Conservation (phyloP, 2,113 vertebrate species). For the Pterocles burchelli region DNA sequence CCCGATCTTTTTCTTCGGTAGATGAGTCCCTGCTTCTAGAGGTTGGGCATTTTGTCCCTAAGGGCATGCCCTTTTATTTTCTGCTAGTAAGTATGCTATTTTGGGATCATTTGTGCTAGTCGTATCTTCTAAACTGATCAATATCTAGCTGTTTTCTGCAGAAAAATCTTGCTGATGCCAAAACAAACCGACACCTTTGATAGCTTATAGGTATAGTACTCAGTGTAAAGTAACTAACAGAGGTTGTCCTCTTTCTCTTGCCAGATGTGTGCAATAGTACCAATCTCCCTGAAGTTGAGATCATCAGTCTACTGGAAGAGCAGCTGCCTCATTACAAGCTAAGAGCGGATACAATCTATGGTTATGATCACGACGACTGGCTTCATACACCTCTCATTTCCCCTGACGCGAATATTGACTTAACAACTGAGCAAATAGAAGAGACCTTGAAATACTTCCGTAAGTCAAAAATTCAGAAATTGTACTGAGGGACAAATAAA, state of each 20-base stretch:
- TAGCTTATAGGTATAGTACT: neutral
- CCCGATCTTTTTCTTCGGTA: neutral
- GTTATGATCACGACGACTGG: slow-evolving; percentile 99
- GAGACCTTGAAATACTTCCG: slow-evolving; percentile 98
- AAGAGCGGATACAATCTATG: slow-evolving; percentile 96
- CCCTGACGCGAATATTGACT: slow-evolving; percentile 85
- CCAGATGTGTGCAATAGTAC: slow-evolving; percentile 98
- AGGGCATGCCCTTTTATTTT: neutral
- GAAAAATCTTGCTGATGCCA: neutral
- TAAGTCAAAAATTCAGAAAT: slow-evolving; percentile 76
- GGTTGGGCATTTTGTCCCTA: neutral
- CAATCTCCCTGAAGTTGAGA: slow-evolving; percentile 98
- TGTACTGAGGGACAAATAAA: neutral
- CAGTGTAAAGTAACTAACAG: neutral
- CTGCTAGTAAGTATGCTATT: neutral
- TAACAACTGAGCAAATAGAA: slow-evolving; percentile 96
- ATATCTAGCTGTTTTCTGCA: neutral
- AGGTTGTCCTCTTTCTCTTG: neutral
- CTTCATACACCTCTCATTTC: slow-evolving; percentile 94
- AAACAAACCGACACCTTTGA: neutral
- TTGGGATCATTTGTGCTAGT: neutral
- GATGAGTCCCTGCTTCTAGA: neutral
- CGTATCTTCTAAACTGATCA: neutral
- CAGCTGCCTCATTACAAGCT: slow-evolving; percentile 96
- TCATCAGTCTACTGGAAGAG: slow-evolving; percentile 97